These are phyloP conservation scores for Linnaemya tessellans DNA, from an alignment of 2,888 invertebrate genomes.

Conservation along the genomic window DNA sequence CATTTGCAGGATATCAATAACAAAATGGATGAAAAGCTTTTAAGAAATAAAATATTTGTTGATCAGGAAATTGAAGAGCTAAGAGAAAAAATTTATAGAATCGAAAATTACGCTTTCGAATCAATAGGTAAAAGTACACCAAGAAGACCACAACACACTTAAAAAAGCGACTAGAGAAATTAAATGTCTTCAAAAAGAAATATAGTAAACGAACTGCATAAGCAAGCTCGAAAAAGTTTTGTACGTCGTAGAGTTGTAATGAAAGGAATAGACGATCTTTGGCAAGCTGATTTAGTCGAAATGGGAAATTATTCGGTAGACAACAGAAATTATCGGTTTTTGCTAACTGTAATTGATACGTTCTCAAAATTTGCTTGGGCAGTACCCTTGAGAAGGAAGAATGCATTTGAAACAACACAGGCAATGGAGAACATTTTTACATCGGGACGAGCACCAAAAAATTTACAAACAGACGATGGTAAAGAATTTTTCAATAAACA, in stretches of 20 bases:
- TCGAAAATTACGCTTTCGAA: background rate
- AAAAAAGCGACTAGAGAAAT: background rate
- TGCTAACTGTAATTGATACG: background rate
- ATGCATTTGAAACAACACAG: background rate
- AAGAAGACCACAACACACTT: background rate
- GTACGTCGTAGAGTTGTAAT: background rate
- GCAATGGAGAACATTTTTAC: background rate
- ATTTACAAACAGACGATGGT: background rate
- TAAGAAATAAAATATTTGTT: too few species aligned
- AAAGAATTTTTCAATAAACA: slow-evolving; percentile 7
- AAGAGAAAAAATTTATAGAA: background rate
- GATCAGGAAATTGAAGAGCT: background rate
- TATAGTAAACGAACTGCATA: background rate
- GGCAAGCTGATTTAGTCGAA: background rate
- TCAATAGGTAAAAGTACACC: background rate
- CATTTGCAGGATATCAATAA: background rate
- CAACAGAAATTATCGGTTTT: background rate
- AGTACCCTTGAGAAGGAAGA: background rate
- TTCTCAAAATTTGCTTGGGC: background rate
- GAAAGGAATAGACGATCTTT: background rate
- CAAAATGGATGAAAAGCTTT: background rate
- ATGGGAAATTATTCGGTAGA: background rate
- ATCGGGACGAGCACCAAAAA: background rate
- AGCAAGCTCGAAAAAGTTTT: background rate
- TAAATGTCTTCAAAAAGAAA: background rate